A percentile compares a stretch with the other conserved stretches of the same genome.
phyloP scores from a whole-genome alignment of 2,113 vertebrate species.

The Colossoma macropomum region DNA sequence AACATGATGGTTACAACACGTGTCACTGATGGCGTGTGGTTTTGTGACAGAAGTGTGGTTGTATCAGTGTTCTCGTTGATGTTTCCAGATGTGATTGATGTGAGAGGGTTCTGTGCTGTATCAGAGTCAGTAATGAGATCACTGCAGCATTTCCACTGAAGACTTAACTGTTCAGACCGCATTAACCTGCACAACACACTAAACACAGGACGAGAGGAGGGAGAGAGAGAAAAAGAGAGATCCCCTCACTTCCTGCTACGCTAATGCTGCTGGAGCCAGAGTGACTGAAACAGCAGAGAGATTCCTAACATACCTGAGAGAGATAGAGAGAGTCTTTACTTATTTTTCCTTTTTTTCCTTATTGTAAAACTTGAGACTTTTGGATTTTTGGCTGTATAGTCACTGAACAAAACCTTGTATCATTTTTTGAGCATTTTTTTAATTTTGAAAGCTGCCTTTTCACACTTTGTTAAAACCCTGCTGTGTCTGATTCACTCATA shows the following conservation, averaged over 20 bases:
- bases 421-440: no score
- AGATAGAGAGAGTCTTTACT: background rate
- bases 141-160: constrained; percentile 50
- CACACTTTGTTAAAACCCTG: no score
- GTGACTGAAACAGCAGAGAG: constrained; percentile 58
- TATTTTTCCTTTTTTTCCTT: constrained; percentile 53
- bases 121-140: constrained; percentile 49
- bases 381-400: no score
- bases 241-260: constrained; percentile 47
- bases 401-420: no score
- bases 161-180: constrained; percentile 37
- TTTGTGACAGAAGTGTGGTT: background rate
- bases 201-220: constrained; percentile 14
- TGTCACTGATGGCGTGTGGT: background rate
- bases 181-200: constrained; percentile 10
- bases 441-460: no score
- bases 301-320: constrained; percentile 58
- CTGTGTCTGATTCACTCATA: no score
- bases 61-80: constrained; percentile 26
- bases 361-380: constrained; percentile 12
- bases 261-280: constrained; percentile 8
- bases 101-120: constrained; percentile 40
- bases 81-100: constrained; percentile 46
- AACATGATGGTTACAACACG: no score
- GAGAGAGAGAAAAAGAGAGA: constrained; percentile 10